phyloP scores from a whole-genome alignment of 1,140 invertebrate species.

The Brachionus manjavacas region DNA sequence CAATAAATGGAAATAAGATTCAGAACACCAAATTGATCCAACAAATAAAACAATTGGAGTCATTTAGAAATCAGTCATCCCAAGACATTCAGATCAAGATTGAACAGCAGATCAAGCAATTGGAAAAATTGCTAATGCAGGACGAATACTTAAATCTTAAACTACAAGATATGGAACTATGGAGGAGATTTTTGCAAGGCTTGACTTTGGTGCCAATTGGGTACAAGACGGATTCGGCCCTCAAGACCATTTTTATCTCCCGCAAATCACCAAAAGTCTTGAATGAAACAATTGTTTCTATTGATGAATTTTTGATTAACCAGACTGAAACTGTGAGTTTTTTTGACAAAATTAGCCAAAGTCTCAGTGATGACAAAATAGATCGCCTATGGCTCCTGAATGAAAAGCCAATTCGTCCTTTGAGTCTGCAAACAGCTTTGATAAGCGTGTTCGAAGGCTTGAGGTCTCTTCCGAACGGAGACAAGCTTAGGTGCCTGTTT shows the following conservation, averaged over 20 bases:
- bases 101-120: slow-evolving; percentile 12
- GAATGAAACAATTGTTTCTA: neutral
- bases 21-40: neutral
- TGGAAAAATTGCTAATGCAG: slow-evolving; percentile 3
- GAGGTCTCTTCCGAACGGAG: neutral
- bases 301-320: slow-evolving; percentile 1
- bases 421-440: neutral
- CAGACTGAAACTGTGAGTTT: neutral
- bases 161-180: neutral
- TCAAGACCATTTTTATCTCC: neutral
- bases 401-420: neutral
- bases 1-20: neutral
- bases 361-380: neutral
- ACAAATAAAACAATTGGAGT: slow-evolving; percentile 16
- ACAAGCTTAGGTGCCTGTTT: slow-evolving; percentile 16
- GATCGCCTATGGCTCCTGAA: neutral
- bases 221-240: neutral
- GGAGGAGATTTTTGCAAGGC: neutral
- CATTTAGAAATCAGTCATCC: neutral
- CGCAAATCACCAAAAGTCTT: neutral
- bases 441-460: neutral
- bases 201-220: neutral
- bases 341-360: neutral
- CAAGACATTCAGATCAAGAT: neutral
- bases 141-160: neutral